A percentile compares a stretch with the other conserved stretches of the same genome.
Conservation (phyloP, 2,888 invertebrate species). For the Coleophora flavipennella region DNA sequence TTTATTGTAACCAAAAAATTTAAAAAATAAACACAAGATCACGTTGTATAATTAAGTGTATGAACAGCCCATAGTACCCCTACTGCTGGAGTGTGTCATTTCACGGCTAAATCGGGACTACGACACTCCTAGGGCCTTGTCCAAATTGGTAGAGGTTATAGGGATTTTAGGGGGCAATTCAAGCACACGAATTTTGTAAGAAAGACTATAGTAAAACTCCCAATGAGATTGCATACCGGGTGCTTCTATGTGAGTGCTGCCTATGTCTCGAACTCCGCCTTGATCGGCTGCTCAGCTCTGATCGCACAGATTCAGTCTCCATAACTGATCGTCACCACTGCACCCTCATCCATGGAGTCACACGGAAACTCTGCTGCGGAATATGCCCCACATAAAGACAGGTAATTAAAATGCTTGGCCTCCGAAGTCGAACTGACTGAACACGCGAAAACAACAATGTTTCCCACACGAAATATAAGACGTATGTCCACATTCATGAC, state of each 20-base stretch:
- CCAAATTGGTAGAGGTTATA: too few species aligned
- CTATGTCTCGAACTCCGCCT: constrained; percentile 77
- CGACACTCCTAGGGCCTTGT: too few species aligned
- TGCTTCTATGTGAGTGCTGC: constrained; percentile 77
- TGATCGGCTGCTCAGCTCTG: constrained; percentile 90
- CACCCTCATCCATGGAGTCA: constrained; percentile 47
- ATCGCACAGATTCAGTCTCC: constrained; percentile 96
- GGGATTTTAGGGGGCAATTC: too few species aligned
- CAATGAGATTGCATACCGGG: constrained; percentile 69
- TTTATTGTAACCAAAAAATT: too few species aligned
- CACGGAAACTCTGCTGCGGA: constrained; percentile 35
- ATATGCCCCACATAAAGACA: constrained; percentile 37
- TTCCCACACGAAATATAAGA: constrained; percentile 21
- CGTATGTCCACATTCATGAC: constrained; percentile 11
- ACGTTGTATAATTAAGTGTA: too few species aligned
- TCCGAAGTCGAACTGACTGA: constrained; percentile 39
- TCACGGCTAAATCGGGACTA: too few species aligned
- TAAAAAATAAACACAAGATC: too few species aligned
- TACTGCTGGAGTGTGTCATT: too few species aligned
- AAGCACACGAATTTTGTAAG: too few species aligned
- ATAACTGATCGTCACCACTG: constrained; percentile 61
- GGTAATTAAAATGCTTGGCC: constrained; percentile 56
- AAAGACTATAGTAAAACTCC: too few species aligned
- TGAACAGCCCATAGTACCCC: too few species aligned
- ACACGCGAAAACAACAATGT: constrained; percentile 25